Percentiles rank a stretch among this genome's conserved stretches.
These are phyloP conservation scores for Girardinus metallicus DNA, from an alignment of 2,797 vertebrate genomes.

Conservation along the genomic window DNA sequence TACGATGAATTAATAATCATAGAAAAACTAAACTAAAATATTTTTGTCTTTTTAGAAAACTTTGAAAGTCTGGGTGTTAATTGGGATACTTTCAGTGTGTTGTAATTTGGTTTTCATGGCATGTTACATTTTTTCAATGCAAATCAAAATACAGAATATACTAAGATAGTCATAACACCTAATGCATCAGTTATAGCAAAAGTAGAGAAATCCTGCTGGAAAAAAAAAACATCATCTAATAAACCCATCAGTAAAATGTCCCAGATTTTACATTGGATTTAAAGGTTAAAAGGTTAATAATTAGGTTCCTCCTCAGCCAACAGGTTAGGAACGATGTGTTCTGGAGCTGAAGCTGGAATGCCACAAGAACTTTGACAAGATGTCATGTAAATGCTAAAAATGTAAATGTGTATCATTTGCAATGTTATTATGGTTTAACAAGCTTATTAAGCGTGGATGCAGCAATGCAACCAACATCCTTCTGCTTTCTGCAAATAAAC, in stretches of 20 bases:
- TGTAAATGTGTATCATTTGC: neutral
- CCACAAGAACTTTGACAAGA: neutral
- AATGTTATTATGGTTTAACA: neutral
- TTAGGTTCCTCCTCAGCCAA: neutral
- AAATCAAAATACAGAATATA: neutral
- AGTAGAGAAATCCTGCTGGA: neutral
- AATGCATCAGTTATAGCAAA: neutral
- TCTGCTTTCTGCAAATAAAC: neutral
- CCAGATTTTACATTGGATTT: neutral
- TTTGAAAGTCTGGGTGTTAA: neutral
- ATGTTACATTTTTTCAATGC: neutral
- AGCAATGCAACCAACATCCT: neutral
- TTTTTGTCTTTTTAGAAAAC: neutral
- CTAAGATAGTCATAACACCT: neutral
- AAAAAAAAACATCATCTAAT: neutral
- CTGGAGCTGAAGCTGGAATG: neutral
- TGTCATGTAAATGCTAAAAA: neutral
- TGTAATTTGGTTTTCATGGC: neutral
- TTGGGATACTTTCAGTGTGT: neutral
- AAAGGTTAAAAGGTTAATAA: neutral
- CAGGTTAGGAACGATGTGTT: neutral
- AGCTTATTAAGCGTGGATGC: neutral
- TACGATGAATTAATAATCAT: neutral
- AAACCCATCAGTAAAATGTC: neutral
- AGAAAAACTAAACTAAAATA: neutral